Percentiles rank a stretch among this genome's conserved stretches.
phyloP scores from a whole-genome alignment of 2,888 invertebrate genomes.

The Aphidius colemani region DNA sequence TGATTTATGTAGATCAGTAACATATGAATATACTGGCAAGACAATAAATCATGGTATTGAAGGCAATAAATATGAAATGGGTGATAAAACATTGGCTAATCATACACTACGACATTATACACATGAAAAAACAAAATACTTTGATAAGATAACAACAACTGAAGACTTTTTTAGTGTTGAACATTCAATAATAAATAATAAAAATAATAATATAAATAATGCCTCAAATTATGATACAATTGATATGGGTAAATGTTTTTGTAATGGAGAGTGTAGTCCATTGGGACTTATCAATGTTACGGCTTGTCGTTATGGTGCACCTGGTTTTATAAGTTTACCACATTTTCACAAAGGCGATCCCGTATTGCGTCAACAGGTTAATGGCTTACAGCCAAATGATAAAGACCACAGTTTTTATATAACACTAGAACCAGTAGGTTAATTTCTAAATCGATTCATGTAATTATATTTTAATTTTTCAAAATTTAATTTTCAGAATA shows the following conservation, averaged over 20 bases:
- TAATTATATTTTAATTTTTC: background rate
- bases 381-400: slow-evolving; percentile 72
- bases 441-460: background rate
- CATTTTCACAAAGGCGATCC: slow-evolving; percentile 82
- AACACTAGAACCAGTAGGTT: slow-evolving; percentile 73
- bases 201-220: slow-evolving; percentile 15
- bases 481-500: slow-evolving; percentile 62
- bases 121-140: slow-evolving; percentile 54
- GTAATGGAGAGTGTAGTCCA: slow-evolving; percentile 74
- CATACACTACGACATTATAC: slow-evolving; percentile 50
- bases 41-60: slow-evolving; percentile 65
- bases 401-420: slow-evolving; percentile 77
- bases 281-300: slow-evolving; percentile 80
- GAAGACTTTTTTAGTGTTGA: slow-evolving; percentile 52
- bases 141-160: slow-evolving; percentile 48
- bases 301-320: slow-evolving; percentile 78
- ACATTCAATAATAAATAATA: slow-evolving; percentile 29
- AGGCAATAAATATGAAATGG: slow-evolving; percentile 73
- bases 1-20: slow-evolving; percentile 72
- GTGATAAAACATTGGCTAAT: slow-evolving; percentile 64
- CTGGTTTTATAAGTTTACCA: slow-evolving; percentile 82
- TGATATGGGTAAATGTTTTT: slow-evolving; percentile 67
- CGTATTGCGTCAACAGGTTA: slow-evolving; percentile 66
- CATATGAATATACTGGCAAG: slow-evolving; percentile 63
- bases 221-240: slow-evolving; percentile 46